A percentile compares a stretch with the other conserved stretches of the same genome.
phyloP scores from a whole-genome alignment of 92 coral and sea anemone genomes.

The Porites evermanni region DNA sequence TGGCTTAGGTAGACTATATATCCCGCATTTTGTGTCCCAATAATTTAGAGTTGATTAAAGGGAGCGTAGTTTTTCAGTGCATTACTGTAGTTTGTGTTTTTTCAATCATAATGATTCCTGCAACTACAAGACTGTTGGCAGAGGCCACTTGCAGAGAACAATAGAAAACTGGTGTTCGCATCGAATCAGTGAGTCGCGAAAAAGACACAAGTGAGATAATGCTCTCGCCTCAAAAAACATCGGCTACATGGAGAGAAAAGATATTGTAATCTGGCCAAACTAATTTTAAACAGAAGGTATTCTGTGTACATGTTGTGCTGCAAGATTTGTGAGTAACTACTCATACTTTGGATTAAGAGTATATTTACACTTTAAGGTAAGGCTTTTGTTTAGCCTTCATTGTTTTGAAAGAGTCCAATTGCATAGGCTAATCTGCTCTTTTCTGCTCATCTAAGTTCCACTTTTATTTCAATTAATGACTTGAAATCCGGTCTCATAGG shows the following conservation, averaged over 20 bases:
- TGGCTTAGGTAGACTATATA: too few relatives aligned
- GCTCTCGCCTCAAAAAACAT: not conserved
- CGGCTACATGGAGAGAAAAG: not conserved
- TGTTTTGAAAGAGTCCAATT: too few relatives aligned
- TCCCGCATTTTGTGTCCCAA: too few relatives aligned
- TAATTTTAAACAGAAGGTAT: too few relatives aligned
- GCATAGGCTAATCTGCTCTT: too few relatives aligned
- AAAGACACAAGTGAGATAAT: constrained; percentile 9
- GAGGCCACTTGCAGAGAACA: constrained; percentile 18
- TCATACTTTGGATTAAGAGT: not conserved
- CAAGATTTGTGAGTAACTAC: not conserved
- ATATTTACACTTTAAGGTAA: not conserved
- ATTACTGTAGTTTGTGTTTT: not conserved
- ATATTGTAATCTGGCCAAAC: not conserved
- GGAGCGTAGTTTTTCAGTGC: not conserved
- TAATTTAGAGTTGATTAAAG: too few relatives aligned
- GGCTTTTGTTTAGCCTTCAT: not conserved
- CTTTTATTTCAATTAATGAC: too few relatives aligned
- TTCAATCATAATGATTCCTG: not conserved
- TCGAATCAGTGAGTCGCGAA: constrained; percentile 16
- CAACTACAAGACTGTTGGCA: not conserved
- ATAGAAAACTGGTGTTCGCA: constrained; percentile 10
- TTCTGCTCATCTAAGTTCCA: too few relatives aligned
- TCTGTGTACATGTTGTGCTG: not conserved
- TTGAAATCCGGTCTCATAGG: too few relatives aligned